phyloP scores from a whole-genome alignment of 2,797 vertebrate species.

The Sebastes kiyomatsui region DNA sequence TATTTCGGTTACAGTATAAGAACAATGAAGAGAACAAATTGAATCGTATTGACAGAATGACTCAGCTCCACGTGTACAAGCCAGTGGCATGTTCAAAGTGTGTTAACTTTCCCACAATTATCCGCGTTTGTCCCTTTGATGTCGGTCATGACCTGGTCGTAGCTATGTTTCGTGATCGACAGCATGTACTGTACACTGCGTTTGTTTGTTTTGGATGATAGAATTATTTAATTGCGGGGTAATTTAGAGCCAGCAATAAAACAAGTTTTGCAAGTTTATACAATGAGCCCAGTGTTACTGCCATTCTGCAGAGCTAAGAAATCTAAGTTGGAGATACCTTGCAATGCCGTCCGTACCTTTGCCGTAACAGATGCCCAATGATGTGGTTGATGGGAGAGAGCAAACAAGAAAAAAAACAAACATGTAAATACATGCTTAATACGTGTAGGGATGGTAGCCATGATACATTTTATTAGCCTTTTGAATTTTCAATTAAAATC shows the following conservation, averaged over 20 bases:
- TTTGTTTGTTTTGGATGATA: constrained; percentile 16
- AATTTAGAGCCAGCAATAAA: constrained; percentile 7
- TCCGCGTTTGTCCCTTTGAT: constrained; percentile 1
- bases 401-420: background rate
- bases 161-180: background rate
- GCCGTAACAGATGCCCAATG: background rate
- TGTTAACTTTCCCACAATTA: constrained; percentile 18
- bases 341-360: background rate
- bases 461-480: background rate
- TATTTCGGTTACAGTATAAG: background rate
- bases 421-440: background rate
- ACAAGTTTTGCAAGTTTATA: constrained; percentile 21
- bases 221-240: constrained; percentile 23
- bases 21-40: constrained; percentile 8
- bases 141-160: background rate
- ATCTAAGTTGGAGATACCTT: background rate
- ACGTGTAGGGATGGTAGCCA: background rate
- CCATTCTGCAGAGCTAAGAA: background rate
- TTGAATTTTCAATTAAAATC: background rate
- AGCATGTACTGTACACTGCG: background rate
- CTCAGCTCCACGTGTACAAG: background rate
- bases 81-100: background rate
- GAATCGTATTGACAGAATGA: background rate
- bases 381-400: background rate
- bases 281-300: background rate